A percentile compares a stretch with the other conserved stretches of the same genome.
These are phyloP conservation scores for Rhyacophila evoluta DNA, from an alignment of 2,888 invertebrate genomes.

Conservation along the genomic window DNA sequence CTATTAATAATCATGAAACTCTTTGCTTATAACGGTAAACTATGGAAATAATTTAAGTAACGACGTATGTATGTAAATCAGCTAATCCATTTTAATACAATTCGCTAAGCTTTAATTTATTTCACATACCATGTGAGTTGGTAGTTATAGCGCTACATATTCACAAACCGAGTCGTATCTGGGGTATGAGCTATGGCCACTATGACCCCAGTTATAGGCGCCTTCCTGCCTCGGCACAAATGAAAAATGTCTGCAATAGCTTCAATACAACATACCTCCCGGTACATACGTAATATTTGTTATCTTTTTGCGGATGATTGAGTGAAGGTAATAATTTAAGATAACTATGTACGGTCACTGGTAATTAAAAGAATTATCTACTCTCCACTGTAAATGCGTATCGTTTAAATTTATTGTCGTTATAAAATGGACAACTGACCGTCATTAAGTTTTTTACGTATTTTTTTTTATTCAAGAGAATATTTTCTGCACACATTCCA, in stretches of 20 bases:
- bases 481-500: no score
- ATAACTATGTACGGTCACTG: neutral
- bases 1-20: no score
- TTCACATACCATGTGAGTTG: neutral
- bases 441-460: no score
- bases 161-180: neutral
- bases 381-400: no score
- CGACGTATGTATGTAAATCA: no score
- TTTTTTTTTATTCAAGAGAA: no score
- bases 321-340: neutral
- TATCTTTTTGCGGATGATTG: slow-evolving; percentile 2
- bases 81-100: no score
- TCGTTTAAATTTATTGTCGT: no score
- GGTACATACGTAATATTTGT: neutral
- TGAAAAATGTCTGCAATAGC: neutral
- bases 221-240: neutral
- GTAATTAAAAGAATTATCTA: neutral
- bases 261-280: neutral
- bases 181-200: slow-evolving; percentile 1
- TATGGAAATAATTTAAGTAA: no score
- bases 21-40: no score
- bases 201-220: neutral
- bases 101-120: no score
- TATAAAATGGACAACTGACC: no score
- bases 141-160: neutral